Evolutionary conservation across 1,140 invertebrate genomes (phyloP), one percentile per base, ranked within the genome.

Genomic region (Aradophagus sp.): DNA sequence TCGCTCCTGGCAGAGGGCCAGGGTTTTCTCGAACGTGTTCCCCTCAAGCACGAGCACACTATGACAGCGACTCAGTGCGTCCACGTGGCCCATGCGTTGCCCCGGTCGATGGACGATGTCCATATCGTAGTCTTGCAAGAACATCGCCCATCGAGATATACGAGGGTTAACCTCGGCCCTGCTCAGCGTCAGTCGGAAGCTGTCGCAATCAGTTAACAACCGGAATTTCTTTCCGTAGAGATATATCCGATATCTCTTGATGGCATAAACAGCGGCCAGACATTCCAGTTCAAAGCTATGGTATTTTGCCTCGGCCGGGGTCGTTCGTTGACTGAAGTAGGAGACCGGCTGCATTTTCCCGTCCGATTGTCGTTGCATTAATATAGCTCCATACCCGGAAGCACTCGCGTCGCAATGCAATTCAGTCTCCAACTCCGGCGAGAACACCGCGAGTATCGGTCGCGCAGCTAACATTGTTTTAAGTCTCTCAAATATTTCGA

Each of bases 221-320:
- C 16, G 15, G 13, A 45, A 45, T 7, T 23, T 23, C 12, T 31
- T 45, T n/a, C 23, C 39, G 7, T 27, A 27, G 13, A 42, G 16
- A 15, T 42, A 42, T 14, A 42, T 11, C 14, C 39, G 14, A 42
- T 31, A 45, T 17, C 41, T 8, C 23, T 39, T 39, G 6, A 39
- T 39, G 11, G 41, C 41, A 17, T 45, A 31, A 5, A 45, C 41
- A 3, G 26, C 26, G 10, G 41, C 41, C n/a, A 45, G 31, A 45
- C 41, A 45, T 11, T 45, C 41, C 8, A 45, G 27, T 17, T 45
- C 41, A 31, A 45, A 45, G 16, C 23, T 45, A 31, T 29, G 26
- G 31, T 45, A 31, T 31, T 10, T 45, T 1, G 41, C 10, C n/a
- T 45, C 41, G 6, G 7, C 13, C 2, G 27, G 13, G 7, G 26